Evolutionary conservation across 53 echinoderm and acorn worm genomes (phyloP).

Genomic region (Antedon mediterranea): DNA sequence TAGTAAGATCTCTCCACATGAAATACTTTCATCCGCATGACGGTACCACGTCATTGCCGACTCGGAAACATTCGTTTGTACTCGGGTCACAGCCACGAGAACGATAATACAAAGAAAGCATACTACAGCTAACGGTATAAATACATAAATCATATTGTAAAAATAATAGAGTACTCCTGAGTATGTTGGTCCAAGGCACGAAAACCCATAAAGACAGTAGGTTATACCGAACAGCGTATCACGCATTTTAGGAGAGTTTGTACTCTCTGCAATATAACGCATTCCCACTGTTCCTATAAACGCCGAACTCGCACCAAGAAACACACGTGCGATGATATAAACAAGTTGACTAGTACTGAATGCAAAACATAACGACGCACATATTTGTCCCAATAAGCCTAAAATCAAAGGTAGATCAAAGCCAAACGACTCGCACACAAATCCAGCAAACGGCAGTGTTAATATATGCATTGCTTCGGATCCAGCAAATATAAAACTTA

Average conservation of each 20-base stretch:
- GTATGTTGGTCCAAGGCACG: neutral
- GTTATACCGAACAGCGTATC: neutral
- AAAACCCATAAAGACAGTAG: neutral
- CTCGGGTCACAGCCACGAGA: neutral
- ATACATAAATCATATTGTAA: neutral
- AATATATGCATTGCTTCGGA: neutral
- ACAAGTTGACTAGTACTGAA: neutral
- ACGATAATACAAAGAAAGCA: neutral
- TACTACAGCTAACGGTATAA: neutral
- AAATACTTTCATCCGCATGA: neutral
- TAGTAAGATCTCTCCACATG: neutral
- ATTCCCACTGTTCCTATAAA: neutral
- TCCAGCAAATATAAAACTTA: neutral
- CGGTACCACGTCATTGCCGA: neutral
- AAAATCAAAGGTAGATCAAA: neutral
- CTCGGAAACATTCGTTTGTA: neutral
- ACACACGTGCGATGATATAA: neutral
- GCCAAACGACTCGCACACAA: neutral
- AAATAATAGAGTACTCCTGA: neutral
- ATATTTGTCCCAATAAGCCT: neutral
- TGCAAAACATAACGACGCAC: neutral
- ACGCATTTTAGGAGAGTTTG: neutral
- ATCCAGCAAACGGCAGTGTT: neutral
- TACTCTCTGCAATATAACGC: neutral
- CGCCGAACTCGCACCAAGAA: neutral